Evolutionary conservation across 2,888 invertebrate species (phyloP).

Genomic region (Neoaliturus tenellus): DNA sequence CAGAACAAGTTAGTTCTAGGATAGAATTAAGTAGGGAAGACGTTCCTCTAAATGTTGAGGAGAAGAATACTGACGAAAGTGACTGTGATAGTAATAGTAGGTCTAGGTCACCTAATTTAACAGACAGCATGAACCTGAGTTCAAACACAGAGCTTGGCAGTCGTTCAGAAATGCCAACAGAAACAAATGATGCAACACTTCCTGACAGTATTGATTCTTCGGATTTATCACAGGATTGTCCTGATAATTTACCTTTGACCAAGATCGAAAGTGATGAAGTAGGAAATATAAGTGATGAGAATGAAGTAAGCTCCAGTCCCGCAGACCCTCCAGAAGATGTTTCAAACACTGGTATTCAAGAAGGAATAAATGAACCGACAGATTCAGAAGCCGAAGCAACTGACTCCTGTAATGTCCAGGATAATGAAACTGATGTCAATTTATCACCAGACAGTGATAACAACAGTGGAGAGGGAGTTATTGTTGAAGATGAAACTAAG

Average conservation of each 20-base stretch:
- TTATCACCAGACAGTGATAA: slow-evolving; percentile 11
- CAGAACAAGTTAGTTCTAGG: background rate
- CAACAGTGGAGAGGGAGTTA: background rate
- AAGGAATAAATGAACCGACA: slow-evolving; percentile 51
- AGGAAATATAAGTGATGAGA: slow-evolving; percentile 30
- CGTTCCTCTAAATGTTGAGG: background rate
- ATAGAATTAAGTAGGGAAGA: background rate
- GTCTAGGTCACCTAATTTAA: background rate
- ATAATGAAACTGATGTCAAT: slow-evolving; percentile 10
- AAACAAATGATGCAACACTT: slow-evolving; percentile 7
- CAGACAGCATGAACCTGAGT: background rate
- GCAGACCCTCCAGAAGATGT: slow-evolving; percentile 4
- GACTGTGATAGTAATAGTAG: slow-evolving; percentile 23
- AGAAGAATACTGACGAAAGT: background rate
- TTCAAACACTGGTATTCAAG: background rate
- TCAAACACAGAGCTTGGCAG: slow-evolving; percentile 36
- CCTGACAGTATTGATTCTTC: slow-evolving; percentile 29
- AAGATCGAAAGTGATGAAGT: slow-evolving; percentile 18
- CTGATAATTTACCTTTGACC: background rate
- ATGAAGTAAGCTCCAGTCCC: slow-evolving; percentile 40
- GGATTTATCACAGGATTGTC: background rate
- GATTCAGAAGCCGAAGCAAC: slow-evolving; percentile 64
- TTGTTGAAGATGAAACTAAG: slow-evolving; percentile 13
- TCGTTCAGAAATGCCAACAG: background rate
- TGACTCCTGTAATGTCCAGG: background rate